Evolutionary conservation across 2,113 vertebrate genomes (phyloP), one percentile per base, ranked within the genome.

Genomic region (Leptosomus discolor): DNA sequence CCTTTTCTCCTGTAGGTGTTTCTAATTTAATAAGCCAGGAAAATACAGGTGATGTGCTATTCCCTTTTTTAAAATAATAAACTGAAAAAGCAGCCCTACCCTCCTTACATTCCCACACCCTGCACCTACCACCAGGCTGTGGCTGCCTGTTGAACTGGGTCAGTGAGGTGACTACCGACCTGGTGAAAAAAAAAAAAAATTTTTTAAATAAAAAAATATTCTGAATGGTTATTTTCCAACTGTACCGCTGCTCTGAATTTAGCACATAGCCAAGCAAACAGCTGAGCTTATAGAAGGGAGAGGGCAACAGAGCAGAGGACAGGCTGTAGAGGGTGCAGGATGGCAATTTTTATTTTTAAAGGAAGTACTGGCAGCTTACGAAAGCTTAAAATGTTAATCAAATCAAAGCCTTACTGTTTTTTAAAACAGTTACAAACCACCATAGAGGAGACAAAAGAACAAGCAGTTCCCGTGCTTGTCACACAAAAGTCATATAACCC

Each of bases 331-430:
- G 53, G 24, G 65, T 29, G 26, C 36, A 85, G 45, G 19, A 85
- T 39, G 24, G 36, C 21, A 73, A 39, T 46, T 88, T 82, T 84
- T 76, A 46, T 88, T 88, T 92, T 87, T 69, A 57, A 91, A 82
- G n/a, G 14, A 85, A 77, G 24, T 23, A 68, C 20, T 71, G 22
- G 46, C 64, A 95, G 75, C 46, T 85, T 94, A 78, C 41, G 27
- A 92, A 95, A 95, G 29, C 58, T 79, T 82, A 68, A 92, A 80
- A 68, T 61, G 75, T 91, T 88, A 85, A 92, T 73, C 70, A 83
- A 94, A 79, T 34, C 48, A 85, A 46, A 64, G 56, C 26, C 48
- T 88, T 71, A 39, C 36, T 36, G 34, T 8, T 93, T 95, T 87
- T 87, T 34, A 85, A 88, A 30, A 34, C 48, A n/a, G 34, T 79